Evolutionary conservation across 2,888 invertebrate genomes (phyloP).

Genomic region (Rhingia rostrata): DNA sequence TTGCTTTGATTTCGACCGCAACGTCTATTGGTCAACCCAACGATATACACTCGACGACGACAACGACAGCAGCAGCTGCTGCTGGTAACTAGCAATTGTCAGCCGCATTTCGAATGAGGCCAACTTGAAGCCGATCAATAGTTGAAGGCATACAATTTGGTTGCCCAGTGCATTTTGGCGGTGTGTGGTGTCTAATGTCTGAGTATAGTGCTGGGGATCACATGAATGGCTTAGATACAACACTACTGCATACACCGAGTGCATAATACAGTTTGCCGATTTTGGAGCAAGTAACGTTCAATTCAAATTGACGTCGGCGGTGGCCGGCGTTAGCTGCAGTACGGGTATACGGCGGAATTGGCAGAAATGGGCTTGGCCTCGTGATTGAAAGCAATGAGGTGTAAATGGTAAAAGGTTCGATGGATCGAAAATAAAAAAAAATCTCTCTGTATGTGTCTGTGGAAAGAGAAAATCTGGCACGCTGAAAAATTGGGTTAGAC

Average conservation of each 20-base stretch:
- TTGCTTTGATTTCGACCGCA: conserved; percentile 66
- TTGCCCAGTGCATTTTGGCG: conserved; percentile 8
- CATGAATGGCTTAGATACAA: conserved; percentile 22
- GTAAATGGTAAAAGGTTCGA: conserved; percentile 66
- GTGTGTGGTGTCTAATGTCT: neutral
- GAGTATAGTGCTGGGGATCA: neutral
- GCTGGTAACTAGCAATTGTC: conserved; percentile 63
- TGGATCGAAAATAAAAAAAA: conserved; percentile 25
- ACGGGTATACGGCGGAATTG: conserved; percentile 38
- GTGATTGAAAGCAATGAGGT: conserved; percentile 67
- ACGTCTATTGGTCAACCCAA: conserved; percentile 27
- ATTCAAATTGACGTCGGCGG: conserved; percentile 67
- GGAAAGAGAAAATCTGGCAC: conserved; percentile 35
- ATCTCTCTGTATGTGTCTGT: conserved; percentile 20
- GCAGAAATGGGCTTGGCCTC: conserved; percentile 68
- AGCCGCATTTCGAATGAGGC: conserved; percentile 69
- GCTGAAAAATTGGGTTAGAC: conserved; percentile 12
- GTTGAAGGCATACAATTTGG: conserved; percentile 64
- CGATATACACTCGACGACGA: neutral
- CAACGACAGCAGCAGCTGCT: conserved; percentile 25
- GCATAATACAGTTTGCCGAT: conserved; percentile 50
- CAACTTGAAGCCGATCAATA: conserved; percentile 66
- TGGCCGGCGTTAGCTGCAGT: conserved; percentile 21
- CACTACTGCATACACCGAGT: conserved; percentile 12
- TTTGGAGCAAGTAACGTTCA: conserved; percentile 70